Base-by-base conservation (phyloP, 2,888 invertebrate genomes). In the Bugulina stolonifera region DNA sequence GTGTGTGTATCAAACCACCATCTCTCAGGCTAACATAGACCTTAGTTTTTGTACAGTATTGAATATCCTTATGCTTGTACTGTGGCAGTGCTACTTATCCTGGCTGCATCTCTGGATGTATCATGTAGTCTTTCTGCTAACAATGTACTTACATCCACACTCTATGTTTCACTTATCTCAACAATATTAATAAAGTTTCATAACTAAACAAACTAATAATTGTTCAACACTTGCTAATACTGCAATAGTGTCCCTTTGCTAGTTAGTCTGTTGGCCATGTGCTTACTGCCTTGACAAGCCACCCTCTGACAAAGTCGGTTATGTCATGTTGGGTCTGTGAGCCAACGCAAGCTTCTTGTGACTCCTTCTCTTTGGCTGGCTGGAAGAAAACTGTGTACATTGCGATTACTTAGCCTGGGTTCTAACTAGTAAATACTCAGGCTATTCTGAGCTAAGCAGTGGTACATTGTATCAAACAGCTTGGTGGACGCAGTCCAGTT, bases 141-240 rank as follows among this genome's bases (percentile, higher is more conserved):
- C 18, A 34, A 32, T 57, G n/a, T 57, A 57, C 23, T 14, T 23
- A 52, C 10, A 52, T 22, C n/a, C 3, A 57, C n/a, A 22, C n/a
- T 23, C 27, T 27, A 32, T 27, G 25, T 25, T 27, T 64, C 27
- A 14, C 64, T 64, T 14, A 25, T 64, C 64, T 64, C 3, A 25
- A 29, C 32, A 64, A 10, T 64, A 27, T 14, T 64, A 64, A 64
- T 64, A 64, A 64, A 64, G 64, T 64, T 64, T 64, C 64, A 55
- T 64, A 32, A 34, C 64, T 27, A 64, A 64, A 64, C 14, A 14
- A 43, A 43, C 43, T 43, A 43, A 43, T 43, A 10, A 18, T 5
- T 43, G 18, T 43, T 43, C 43, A 43, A 10, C 43, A 43, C 5
- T 43, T 43, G 43, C 43, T 10, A 43, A 18, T 18, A 10, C 5